Percentiles rank a stretch among this genome's conserved stretches.
phyloP scores from a whole-genome alignment of 2,113 vertebrate species.

The Phycodurus eques region DNA sequence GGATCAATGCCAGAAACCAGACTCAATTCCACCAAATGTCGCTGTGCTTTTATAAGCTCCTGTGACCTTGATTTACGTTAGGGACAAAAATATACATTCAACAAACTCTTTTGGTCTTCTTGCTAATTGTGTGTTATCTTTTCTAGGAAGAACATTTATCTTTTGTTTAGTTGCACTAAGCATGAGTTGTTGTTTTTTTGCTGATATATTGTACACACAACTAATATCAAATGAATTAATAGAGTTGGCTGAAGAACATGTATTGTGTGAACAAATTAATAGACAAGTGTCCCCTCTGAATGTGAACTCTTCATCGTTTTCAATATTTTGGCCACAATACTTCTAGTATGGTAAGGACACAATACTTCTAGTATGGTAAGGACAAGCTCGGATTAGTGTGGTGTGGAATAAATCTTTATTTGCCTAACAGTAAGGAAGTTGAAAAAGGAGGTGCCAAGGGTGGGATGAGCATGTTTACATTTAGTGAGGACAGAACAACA shows the following conservation, averaged over 20 bases:
- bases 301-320: too few species aligned
- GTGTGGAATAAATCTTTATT: background rate
- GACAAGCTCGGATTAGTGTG: background rate
- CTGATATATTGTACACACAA: too few species aligned
- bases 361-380: background rate
- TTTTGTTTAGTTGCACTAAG: too few species aligned
- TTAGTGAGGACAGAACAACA: too few species aligned
- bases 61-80: constrained; percentile 6
- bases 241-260: background rate
- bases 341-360: too few species aligned
- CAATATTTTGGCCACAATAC: too few species aligned
- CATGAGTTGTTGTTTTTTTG: background rate
- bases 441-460: background rate
- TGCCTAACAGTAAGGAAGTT: background rate
- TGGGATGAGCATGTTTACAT: too few species aligned
- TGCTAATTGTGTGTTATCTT: background rate
- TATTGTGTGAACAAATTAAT: background rate
- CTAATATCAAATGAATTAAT: background rate
- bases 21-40: constrained; percentile 4
- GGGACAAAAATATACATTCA: background rate
- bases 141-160: too few species aligned
- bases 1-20: constrained; percentile 13
- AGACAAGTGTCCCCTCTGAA: too few species aligned
- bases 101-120: background rate
- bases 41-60: constrained; percentile 15